These are phyloP conservation scores for Drosophila arawakana DNA, from an alignment of 1,140 invertebrate species.

Conservation along the genomic window DNA sequence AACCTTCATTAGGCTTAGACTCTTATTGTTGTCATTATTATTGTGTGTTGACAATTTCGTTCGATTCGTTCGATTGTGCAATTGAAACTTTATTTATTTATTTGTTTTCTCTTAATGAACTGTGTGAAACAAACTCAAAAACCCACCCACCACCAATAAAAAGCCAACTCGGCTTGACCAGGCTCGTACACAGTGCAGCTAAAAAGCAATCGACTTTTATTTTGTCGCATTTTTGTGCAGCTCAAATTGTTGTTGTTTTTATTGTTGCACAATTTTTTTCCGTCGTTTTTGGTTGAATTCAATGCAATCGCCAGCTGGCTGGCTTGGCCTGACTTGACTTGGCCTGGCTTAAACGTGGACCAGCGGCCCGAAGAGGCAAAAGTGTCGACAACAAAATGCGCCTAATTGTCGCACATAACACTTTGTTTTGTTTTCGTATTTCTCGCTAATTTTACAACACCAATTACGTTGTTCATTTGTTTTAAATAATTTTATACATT, in stretches of 20 bases:
- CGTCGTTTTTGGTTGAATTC: constrained; percentile 56
- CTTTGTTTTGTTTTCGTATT: constrained; percentile 59
- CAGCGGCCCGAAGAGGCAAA: not conserved
- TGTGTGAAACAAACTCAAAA: constrained; percentile 71
- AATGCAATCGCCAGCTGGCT: constrained; percentile 65
- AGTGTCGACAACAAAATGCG: constrained; percentile 73
- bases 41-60: constrained; percentile 68
- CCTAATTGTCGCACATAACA: constrained; percentile 81
- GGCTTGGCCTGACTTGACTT: not conserved
- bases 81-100: constrained; percentile 78
- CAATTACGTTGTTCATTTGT: constrained; percentile 48
- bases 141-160: constrained; percentile 37
- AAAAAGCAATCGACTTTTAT: constrained; percentile 25
- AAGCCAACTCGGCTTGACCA: constrained; percentile 40
- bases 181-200: constrained; percentile 16
- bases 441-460: constrained; percentile 71
- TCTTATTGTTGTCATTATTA: constrained; percentile 36
- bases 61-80: constrained; percentile 61
- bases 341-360: not conserved
- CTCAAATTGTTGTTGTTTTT: constrained; percentile 57
- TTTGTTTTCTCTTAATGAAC: constrained; percentile 75
- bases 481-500: constrained; percentile 25
- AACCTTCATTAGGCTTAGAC: constrained; percentile 75
- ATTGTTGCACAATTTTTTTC: constrained; percentile 66
- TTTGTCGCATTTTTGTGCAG: constrained; percentile 69